Conservation (phyloP, 1,140 invertebrate species). For the Procambarus clarkii region DNA sequence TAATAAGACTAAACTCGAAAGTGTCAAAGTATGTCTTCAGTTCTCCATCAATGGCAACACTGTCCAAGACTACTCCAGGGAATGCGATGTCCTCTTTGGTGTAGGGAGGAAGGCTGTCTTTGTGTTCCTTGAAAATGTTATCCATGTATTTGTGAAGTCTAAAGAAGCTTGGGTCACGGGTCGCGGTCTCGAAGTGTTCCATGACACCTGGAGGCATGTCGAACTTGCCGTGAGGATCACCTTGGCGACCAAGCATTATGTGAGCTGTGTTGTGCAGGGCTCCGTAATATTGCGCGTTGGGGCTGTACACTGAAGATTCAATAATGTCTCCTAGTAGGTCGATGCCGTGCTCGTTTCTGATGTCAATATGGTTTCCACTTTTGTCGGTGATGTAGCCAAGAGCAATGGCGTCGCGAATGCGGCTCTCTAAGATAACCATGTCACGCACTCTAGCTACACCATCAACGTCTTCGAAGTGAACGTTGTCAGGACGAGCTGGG, state of each 20-base stretch:
- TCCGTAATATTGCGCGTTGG: constrained; percentile 45
- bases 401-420: constrained; percentile 50
- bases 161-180: constrained; percentile 83
- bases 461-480: constrained; percentile 44
- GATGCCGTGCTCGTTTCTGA: constrained; percentile 39
- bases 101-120: constrained; percentile 73
- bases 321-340: constrained; percentile 37
- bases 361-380: constrained; percentile 31
- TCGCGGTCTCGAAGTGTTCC: constrained; percentile 78
- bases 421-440: constrained; percentile 37
- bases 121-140: constrained; percentile 78
- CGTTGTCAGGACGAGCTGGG: constrained; percentile 79
- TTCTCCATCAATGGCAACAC: constrained; percentile 82
- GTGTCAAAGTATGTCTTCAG: constrained; percentile 85
- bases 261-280: constrained; percentile 51
- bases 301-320: constrained; percentile 49
- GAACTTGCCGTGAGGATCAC: constrained; percentile 61
- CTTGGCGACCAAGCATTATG: constrained; percentile 70
- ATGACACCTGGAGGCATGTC: constrained; percentile 76
- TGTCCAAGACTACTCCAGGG: constrained; percentile 81
- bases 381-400: constrained; percentile 27
- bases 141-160: constrained; percentile 81
- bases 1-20: constrained; percentile 82
- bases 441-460: constrained; percentile 48
- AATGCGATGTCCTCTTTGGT: constrained; percentile 77